A percentile compares a stretch with the other conserved stretches of the same genome.
Evolutionary conservation across 1,140 invertebrate genomes (phyloP).

Genomic region (Cryptotermes secundus): DNA sequence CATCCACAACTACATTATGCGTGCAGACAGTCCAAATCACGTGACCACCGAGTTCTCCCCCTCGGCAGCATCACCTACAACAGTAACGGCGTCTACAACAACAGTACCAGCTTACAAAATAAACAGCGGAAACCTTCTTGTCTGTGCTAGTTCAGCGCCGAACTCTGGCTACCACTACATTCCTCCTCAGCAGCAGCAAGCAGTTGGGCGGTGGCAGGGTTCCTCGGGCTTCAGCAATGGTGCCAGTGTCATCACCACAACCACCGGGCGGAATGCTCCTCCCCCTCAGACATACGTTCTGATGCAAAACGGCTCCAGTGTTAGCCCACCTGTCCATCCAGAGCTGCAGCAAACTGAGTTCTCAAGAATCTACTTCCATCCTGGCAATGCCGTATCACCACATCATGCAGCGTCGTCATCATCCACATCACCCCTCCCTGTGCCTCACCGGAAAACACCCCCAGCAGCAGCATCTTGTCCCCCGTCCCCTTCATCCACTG

Average conservation of each 20-base stretch:
- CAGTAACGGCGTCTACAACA: conserved; percentile 18
- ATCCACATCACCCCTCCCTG: conserved; percentile 31
- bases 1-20: conserved; percentile 86
- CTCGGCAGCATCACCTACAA: background rate
- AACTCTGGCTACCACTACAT: conserved; percentile 32
- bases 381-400: conserved; percentile 10
- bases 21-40: conserved; percentile 55
- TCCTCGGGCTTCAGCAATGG: conserved; percentile 24
- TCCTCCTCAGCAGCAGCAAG: conserved; percentile 32
- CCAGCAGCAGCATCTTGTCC: conserved; percentile 50
- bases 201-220: conserved; percentile 33
- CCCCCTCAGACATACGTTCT: conserved; percentile 2
- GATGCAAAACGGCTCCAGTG: conserved; percentile 35
- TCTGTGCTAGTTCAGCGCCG: background rate
- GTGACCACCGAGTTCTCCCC: conserved; percentile 19
- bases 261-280: conserved; percentile 29
- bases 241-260: conserved; percentile 42
- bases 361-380: conserved; percentile 32
- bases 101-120: conserved; percentile 3
- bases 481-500: conserved; percentile 48
- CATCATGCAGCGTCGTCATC: conserved; percentile 32
- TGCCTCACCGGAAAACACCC: conserved; percentile 22
- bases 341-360: conserved; percentile 38
- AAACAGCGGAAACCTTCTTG: conserved; percentile 14
- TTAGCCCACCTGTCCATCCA: conserved; percentile 33